phyloP scores from a whole-genome alignment of 37 sponge, comb jelly and placozoan species.

The Halichondria panicea region DNA sequence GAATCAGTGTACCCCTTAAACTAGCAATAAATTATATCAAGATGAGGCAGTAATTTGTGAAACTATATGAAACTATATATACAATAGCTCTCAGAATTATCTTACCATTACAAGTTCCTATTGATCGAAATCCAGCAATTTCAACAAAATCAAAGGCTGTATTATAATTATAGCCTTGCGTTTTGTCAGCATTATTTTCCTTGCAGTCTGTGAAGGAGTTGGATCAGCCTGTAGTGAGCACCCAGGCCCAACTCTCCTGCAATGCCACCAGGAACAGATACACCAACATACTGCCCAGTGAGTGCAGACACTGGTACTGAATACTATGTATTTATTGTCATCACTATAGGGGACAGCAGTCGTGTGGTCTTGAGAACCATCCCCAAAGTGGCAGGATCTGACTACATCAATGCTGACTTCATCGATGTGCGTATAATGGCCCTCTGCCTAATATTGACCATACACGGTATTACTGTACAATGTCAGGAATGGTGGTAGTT shows the following conservation, averaged over 20 bases:
- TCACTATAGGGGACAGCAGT: constrained; percentile 71
- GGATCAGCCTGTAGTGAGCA: constrained; percentile 25
- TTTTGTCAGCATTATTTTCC: neutral
- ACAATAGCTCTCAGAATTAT: neutral
- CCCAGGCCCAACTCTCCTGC: constrained; percentile 14
- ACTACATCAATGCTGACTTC: constrained; percentile 94
- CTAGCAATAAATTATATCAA: neutral
- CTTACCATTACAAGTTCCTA: neutral
- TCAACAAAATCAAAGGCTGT: too few relatives aligned
- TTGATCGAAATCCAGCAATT: neutral
- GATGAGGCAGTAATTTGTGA: too few relatives aligned
- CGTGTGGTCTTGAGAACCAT: constrained; percentile 61
- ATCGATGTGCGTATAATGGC: constrained; percentile 57
- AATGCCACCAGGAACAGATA: constrained; percentile 81
- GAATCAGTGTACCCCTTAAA: neutral
- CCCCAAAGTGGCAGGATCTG: constrained; percentile 56
- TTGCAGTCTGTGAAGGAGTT: constrained; percentile 35
- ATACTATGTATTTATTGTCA: neutral
- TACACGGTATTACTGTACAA: too few relatives aligned
- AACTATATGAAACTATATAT: neutral
- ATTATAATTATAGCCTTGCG: neutral
- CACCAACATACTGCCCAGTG: constrained; percentile 72
- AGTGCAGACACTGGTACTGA: constrained; percentile 7
- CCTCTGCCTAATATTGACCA: too few relatives aligned
- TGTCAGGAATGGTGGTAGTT: neutral